Conservation (phyloP, 2,888 invertebrate species). For the Catocala sponsa region DNA sequence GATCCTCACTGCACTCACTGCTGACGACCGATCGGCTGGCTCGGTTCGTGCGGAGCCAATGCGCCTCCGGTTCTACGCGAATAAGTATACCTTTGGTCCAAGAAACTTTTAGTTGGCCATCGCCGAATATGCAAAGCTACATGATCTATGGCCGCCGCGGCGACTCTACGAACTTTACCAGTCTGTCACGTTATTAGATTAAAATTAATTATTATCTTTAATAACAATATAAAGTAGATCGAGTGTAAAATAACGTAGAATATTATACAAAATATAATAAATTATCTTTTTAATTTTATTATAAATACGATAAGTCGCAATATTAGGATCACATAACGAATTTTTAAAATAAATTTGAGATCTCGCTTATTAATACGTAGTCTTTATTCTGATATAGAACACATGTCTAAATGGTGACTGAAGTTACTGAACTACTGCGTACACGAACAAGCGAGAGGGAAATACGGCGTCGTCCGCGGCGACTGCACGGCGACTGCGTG, state of each 20-base stretch:
- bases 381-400: constrained; percentile 87
- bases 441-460: constrained; percentile 83
- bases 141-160: constrained; percentile 86
- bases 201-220: constrained; percentile 88
- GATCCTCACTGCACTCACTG: constrained; percentile 58
- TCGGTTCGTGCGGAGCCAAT: constrained; percentile 87
- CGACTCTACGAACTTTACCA: constrained; percentile 88
- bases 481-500: constrained; percentile 29
- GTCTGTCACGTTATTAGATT: constrained; percentile 88
- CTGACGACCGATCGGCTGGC: constrained; percentile 78
- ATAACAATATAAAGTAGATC: constrained; percentile 86
- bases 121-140: constrained; percentile 88
- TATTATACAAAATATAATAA: constrained; percentile 88
- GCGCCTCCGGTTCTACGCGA: constrained; percentile 88
- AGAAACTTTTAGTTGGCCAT: constrained; percentile 86
- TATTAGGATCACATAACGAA: constrained; percentile 85
- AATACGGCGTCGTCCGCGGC: constrained; percentile 51
- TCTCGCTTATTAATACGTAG: constrained; percentile 88
- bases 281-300: constrained; percentile 84
- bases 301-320: constrained; percentile 84
- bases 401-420: constrained; percentile 84
- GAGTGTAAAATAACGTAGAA: constrained; percentile 87
- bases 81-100: constrained; percentile 88
- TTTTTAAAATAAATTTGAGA: constrained; percentile 88
- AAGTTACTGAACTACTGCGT: constrained; percentile 81